Base-by-base conservation (phyloP, 2,113 vertebrate genomes). In the Zingel zingel region DNA sequence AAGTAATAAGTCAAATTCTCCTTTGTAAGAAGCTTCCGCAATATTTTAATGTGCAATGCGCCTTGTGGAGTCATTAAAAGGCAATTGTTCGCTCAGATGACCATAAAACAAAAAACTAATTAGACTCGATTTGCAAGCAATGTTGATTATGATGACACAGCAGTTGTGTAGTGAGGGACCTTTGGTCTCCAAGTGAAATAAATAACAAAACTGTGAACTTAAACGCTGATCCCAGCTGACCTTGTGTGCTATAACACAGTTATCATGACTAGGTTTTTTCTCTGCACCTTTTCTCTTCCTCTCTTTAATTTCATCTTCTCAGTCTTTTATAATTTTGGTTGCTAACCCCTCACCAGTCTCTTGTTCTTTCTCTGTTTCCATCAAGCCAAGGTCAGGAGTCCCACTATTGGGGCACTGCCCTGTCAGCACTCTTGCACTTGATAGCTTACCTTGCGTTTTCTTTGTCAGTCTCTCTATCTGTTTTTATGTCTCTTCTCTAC, bases 361-460 rank as follows among this genome's bases (percentile, higher is more conserved):
- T 57, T 59, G 50, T 86, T 67, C 72, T 59, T 56, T 79, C 63
- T 79, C 68, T 47, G 50, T 61, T 59, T 82, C 81, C 70, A 56
- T 36, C 74, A 25, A 76, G 77, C 79, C 85, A 90, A 93, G 92
- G 94, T 92, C 91, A 91, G 66, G 62, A 84, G 65, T 87, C 77
- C 72, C 68, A 56, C 88, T 67, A 67, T 62, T 51, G 75, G 80
- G 82, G 75, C 88, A 77, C 54, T 56, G 82, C 86, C 88, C 89
- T 86, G 88, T 90, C 88, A 90, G 88, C 85, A 86, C 84, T 89
- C 73, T 73, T 69, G 23, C 39, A 2, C 82, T 73, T 64, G 57
- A 91, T 73, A 91, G 90, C 90, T 83, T 89, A 88, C 82, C 84
- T 81, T 87, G 85, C 80, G 13, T 71, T 87, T 88, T 86, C 90